A percentile compares a stretch with the other conserved stretches of the same genome.
Conservation (phyloP, 2,888 invertebrate genomes). For the Monopis laevigella region DNA sequence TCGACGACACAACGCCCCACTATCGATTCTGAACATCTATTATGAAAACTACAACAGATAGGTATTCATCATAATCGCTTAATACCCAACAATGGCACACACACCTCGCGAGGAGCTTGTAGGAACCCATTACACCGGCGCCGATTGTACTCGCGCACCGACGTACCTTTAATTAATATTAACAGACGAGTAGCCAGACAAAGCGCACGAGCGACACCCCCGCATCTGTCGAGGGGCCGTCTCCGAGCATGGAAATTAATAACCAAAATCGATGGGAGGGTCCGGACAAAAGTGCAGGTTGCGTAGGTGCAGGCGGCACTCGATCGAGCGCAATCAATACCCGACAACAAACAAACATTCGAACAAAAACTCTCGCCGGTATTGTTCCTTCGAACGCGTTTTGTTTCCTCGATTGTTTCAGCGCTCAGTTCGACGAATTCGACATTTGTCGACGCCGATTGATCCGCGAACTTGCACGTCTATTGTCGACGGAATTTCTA, state of each 20-base stretch:
- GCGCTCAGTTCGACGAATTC: slow-evolving; percentile 2
- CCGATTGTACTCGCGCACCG: slow-evolving; percentile 5
- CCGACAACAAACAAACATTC: slow-evolving; percentile 8
- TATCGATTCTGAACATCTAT: slow-evolving; percentile 10
- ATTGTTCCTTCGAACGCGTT: slow-evolving; percentile 11
- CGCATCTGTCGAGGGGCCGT: slow-evolving; percentile 3
- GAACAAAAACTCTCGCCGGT: slow-evolving; percentile 9
- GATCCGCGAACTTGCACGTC: slow-evolving; percentile 1
- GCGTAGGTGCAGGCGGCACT: slow-evolving; percentile 13
- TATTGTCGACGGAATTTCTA: not conserved
- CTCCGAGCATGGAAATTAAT: slow-evolving; percentile 11
- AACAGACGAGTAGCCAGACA: slow-evolving; percentile 30
- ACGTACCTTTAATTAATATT: slow-evolving; percentile 40
- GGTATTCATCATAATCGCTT: slow-evolving; percentile 12
- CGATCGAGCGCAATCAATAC: slow-evolving; percentile 14
- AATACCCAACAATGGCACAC: slow-evolving; percentile 11
- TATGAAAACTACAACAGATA: slow-evolving; percentile 14
- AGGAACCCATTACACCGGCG: slow-evolving; percentile 31
- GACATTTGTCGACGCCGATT: slow-evolving; percentile 7
- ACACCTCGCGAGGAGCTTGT: slow-evolving; percentile 26
- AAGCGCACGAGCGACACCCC: slow-evolving; percentile 33
- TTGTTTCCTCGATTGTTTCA: slow-evolving; percentile 8
- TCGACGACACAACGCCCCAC: not conserved
- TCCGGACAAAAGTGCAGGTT: slow-evolving; percentile 11
- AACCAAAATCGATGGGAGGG: slow-evolving; percentile 12